These are phyloP conservation scores for Orthosia gracilis DNA, from an alignment of 2,888 invertebrate species.

Conservation along the genomic window DNA sequence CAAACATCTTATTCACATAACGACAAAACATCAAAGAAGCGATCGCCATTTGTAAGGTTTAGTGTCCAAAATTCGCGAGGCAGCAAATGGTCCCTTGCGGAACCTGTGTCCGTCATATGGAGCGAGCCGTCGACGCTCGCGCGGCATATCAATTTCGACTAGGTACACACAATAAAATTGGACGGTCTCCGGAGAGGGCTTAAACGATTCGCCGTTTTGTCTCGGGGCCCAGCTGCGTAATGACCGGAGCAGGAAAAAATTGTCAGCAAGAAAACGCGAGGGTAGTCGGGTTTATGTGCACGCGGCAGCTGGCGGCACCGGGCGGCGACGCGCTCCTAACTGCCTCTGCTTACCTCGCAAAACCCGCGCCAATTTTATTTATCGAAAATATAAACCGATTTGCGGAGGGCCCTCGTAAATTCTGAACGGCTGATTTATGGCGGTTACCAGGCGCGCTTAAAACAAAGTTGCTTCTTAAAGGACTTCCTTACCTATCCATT, in stretches of 20 bases:
- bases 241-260: constrained; percentile 91
- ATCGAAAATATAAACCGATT: constrained; percentile 92
- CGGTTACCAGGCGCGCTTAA: constrained; percentile 88
- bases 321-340: constrained; percentile 88
- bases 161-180: constrained; percentile 91
- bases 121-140: constrained; percentile 81
- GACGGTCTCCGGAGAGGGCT: constrained; percentile 91
- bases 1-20: constrained; percentile 56
- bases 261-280: constrained; percentile 91
- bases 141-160: constrained; percentile 90
- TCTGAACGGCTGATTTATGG: constrained; percentile 89
- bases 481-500: constrained; percentile 78
- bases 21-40: constrained; percentile 63
- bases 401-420: constrained; percentile 90
- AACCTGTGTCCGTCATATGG: constrained; percentile 80
- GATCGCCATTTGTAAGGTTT: constrained; percentile 67
- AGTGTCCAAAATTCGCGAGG: constrained; percentile 73
- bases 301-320: constrained; percentile 85
- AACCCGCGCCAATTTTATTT: constrained; percentile 91
- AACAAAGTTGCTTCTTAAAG: constrained; percentile 87
- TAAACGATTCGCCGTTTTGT: constrained; percentile 92
- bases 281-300: constrained; percentile 90
- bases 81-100: constrained; percentile 76
- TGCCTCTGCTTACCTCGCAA: constrained; percentile 91
- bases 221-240: constrained; percentile 91